Base-by-base conservation (phyloP, 2,113 vertebrate species). In the Crypturellus undulatus region DNA sequence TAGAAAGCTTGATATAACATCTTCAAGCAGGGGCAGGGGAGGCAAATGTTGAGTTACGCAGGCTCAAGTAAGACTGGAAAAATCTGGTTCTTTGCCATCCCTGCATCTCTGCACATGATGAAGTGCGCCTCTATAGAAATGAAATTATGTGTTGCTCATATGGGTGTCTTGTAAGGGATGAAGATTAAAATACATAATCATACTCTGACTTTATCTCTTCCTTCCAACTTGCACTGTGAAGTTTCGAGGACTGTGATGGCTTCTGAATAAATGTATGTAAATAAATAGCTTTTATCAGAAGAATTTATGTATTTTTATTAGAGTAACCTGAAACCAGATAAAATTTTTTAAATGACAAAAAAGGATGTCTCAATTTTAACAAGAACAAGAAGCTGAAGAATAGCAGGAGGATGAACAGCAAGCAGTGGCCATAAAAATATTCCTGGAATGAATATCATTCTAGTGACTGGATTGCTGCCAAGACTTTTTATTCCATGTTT, bases 401-500 rank as follows among this genome's bases (percentile, higher is more conserved):
- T 89, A 96, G 42, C 71, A 91, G 52, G 79, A 96, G 58, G 87
- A 94, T 71, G 84, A 95, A 92, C 77, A 90, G 47, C 89, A 92
- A 95, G 71, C 38, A 93, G 75, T 92, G 73, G 76, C 85, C 93
- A 90, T 95, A 88, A 92, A 95, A 95, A 96, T 95, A 93, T 91
- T 95, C 95, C 85, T 96, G 95, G 96, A 97, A 95, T 94, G 78
- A 94, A 88, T 95, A 97, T 92, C 94, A 91, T 96, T 97, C 96
- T 96, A 97, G 89, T 93, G 69, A 88, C 97, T 98, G 97, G 97
- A 97, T 36, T 89, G 64, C 93, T 97, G 97, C 97, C 97, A 98
- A 94, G 70, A 86, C 43, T 78, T 97, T 95, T 93, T 96, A 96
- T 95, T 96, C 92, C 87, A 79, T 95, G 83, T 95, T 96, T 97